A percentile compares a stretch with the other conserved stretches of the same genome.
Conservation (phyloP, 1,140 invertebrate genomes). For the Bombus waltoni region DNA sequence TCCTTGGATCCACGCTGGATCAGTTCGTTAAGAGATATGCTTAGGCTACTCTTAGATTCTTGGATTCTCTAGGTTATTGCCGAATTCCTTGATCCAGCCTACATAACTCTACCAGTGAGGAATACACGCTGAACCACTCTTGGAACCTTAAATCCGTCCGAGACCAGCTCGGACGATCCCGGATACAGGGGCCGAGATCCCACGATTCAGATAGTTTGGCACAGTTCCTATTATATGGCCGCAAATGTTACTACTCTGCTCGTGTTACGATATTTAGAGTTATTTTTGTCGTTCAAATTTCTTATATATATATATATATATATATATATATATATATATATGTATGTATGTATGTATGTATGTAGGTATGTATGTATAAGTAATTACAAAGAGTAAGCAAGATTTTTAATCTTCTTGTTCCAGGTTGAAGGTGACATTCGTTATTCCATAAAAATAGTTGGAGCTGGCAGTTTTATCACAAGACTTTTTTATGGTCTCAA, state of each 20-base stretch:
- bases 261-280: not conserved
- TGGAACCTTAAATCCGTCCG: not conserved
- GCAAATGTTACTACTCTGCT: not conserved
- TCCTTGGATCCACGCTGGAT: not conserved
- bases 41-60: too few relatives aligned
- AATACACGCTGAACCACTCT: not conserved
- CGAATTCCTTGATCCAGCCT: not conserved
- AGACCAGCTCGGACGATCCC: not conserved
- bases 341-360: too few relatives aligned
- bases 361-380: not conserved
- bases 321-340: too few relatives aligned
- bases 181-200: not conserved
- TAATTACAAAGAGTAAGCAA: not conserved
- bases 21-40: not conserved
- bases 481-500: constrained; percentile 20
- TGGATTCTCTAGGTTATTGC: not conserved
- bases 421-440: not conserved
- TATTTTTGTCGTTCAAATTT: not conserved
- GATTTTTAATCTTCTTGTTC: not conserved
- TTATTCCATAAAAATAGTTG: not conserved
- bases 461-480: not conserved
- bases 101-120: too few relatives aligned
- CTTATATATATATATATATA: too few relatives aligned
- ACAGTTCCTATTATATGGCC: not conserved
- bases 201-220: not conserved